These are phyloP conservation scores for Drosophila nigromelanica DNA, from an alignment of 1,140 invertebrate genomes.

Conservation along the genomic window DNA sequence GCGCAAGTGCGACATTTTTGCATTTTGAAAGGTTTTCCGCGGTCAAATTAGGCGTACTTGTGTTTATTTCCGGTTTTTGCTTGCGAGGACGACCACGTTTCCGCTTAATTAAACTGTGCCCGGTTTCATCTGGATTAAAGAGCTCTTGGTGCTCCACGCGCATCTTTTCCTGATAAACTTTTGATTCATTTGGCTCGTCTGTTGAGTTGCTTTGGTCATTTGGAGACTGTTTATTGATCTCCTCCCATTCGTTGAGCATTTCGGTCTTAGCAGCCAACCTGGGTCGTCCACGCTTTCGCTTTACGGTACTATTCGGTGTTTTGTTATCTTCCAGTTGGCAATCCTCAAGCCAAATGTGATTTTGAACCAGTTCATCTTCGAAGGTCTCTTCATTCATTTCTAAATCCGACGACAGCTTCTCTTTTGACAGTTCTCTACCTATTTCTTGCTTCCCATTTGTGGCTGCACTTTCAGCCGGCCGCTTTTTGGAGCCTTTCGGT, in stretches of 20 bases:
- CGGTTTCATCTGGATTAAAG: not conserved
- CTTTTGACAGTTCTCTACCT: not conserved
- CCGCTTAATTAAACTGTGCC: conserved; percentile 1
- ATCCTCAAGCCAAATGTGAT: conserved; percentile 22
- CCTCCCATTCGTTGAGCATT: not conserved
- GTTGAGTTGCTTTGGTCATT: not conserved
- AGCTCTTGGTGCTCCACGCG: not conserved
- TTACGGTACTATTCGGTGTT: not conserved
- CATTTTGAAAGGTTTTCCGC: not conserved
- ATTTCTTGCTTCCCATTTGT: not conserved
- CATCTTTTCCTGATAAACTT: not conserved
- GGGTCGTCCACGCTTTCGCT: conserved; percentile 11
- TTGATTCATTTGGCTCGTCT: not conserved
- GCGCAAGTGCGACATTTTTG: conserved; percentile 26
- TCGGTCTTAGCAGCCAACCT: conserved; percentile 2
- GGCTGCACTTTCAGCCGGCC: not conserved
- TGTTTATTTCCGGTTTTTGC: not conserved
- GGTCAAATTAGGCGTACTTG: not conserved
- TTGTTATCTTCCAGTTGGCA: not conserved
- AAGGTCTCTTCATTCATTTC: not conserved
- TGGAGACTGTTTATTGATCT: not conserved
- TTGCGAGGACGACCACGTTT: conserved; percentile 31
- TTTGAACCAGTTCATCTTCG: conserved; percentile 4
- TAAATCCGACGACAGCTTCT: not conserved
- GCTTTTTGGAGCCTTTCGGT: conserved; percentile 23